Evolutionary conservation across 2,888 invertebrate genomes (phyloP).

Genomic region (Colletes collaris): DNA sequence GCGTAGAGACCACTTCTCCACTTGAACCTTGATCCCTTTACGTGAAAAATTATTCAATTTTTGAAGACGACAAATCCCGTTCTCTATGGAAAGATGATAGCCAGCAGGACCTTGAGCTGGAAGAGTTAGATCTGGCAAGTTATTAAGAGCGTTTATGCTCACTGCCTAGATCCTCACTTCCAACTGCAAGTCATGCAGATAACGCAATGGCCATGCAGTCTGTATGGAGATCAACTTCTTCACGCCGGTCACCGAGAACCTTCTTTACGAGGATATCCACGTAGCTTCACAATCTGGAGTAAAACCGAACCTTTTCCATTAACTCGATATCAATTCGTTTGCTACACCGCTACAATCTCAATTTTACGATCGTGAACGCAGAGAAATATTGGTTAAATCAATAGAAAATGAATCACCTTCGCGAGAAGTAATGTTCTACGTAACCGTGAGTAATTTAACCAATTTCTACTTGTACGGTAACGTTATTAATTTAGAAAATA

Average conservation of each 20-base stretch:
- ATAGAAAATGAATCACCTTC: too few relatives aligned
- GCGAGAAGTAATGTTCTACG: not conserved
- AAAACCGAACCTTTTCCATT: not conserved
- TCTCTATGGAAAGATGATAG: constrained; percentile 52
- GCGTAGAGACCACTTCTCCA: constrained; percentile 88
- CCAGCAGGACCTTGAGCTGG: constrained; percentile 85
- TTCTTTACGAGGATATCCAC: constrained; percentile 7
- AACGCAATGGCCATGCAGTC: constrained; percentile 26
- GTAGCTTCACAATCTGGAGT: not conserved
- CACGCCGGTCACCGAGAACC: constrained; percentile 7
- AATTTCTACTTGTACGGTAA: too few relatives aligned
- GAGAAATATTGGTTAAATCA: too few relatives aligned
- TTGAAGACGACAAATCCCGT: constrained; percentile 10
- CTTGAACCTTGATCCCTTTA: constrained; percentile 83
- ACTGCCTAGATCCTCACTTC: constrained; percentile 88
- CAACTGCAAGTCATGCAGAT: constrained; percentile 84
- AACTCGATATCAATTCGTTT: constrained; percentile 6
- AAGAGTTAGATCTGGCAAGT: constrained; percentile 90
- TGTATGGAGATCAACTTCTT: constrained; percentile 23
- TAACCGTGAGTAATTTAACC: not conserved
- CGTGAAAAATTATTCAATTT: not conserved
- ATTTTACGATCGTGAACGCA: too few relatives aligned
- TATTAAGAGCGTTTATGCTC: constrained; percentile 70
- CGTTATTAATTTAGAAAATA: too few relatives aligned
- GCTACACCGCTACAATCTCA: not conserved